Evolutionary conservation across 2,888 invertebrate species (phyloP).

Genomic region (Alitta virens): DNA sequence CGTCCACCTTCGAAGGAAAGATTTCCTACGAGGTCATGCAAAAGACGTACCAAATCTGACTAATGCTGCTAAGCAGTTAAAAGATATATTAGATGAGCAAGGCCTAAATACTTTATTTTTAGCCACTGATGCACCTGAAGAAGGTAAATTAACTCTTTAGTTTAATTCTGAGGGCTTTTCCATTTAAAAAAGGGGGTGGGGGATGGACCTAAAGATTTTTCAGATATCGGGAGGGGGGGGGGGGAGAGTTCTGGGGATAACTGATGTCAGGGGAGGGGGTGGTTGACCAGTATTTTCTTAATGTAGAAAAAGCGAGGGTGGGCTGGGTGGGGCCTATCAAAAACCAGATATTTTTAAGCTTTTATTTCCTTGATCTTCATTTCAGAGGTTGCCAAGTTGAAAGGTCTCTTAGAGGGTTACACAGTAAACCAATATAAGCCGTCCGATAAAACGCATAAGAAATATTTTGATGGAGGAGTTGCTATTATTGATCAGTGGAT

Average conservation of each 20-base stretch:
- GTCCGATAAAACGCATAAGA: slow-evolving; percentile 34
- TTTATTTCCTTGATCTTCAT: slow-evolving; percentile 1
- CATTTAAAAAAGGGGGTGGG: too few species aligned
- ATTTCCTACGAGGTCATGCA: slow-evolving; percentile 76
- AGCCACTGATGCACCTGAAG: slow-evolving; percentile 76
- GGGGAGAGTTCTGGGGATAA: too few species aligned
- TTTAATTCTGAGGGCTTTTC: too few species aligned
- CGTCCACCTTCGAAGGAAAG: slow-evolving; percentile 83
- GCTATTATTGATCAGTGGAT: slow-evolving; percentile 96
- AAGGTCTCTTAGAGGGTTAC: slow-evolving; percentile 54
- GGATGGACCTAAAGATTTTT: too few species aligned
- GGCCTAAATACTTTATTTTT: slow-evolving; percentile 71
- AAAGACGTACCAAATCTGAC: slow-evolving; percentile 76
- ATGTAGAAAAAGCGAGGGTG: background rate
- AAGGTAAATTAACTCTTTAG: slow-evolving; percentile 33
- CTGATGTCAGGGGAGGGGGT: too few species aligned
- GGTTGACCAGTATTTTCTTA: too few species aligned
- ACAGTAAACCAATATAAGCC: slow-evolving; percentile 43
- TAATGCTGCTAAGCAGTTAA: slow-evolving; percentile 75
- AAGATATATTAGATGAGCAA: slow-evolving; percentile 63
- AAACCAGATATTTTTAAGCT: background rate
- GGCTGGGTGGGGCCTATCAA: background rate
- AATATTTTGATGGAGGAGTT: slow-evolving; percentile 76
- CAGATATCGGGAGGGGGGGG: too few species aligned
- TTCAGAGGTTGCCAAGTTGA: slow-evolving; percentile 58